These are phyloP conservation scores for Drosophila phalerata DNA, from an alignment of 2,888 invertebrate genomes.

Conservation along the genomic window DNA sequence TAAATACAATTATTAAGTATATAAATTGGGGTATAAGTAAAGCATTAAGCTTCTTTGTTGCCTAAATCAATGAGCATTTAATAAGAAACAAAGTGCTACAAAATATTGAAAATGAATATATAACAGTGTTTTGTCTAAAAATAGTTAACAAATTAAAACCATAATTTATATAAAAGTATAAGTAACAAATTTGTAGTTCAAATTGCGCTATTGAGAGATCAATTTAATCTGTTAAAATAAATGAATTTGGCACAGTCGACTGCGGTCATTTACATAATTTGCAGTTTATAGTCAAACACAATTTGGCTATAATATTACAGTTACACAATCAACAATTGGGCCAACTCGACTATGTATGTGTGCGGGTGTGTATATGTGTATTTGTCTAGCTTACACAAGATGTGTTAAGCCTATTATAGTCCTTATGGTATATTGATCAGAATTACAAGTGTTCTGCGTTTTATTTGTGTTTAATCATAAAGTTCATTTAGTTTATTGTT, in stretches of 20 bases:
- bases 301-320: slow-evolving; percentile 29
- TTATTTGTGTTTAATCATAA: slow-evolving; percentile 47
- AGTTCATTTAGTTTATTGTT: slow-evolving; percentile 37
- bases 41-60: background rate
- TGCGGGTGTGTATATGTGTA: slow-evolving; percentile 9
- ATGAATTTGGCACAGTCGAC: slow-evolving; percentile 18
- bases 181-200: background rate
- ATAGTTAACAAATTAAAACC: background rate
- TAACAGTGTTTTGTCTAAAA: background rate
- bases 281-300: slow-evolving; percentile 49
- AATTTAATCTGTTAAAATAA: slow-evolving; percentile 20
- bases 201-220: background rate
- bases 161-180: background rate
- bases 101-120: background rate
- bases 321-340: slow-evolving; percentile 27
- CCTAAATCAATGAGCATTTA: slow-evolving; percentile 4
- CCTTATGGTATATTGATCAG: slow-evolving; percentile 50
- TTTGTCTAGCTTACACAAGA: slow-evolving; percentile 53
- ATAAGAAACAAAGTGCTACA: background rate
- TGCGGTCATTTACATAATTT: slow-evolving; percentile 53
- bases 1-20: background rate
- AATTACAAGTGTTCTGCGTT: slow-evolving; percentile 35
- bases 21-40: background rate
- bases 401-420: slow-evolving; percentile 54
- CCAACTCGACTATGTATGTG: slow-evolving; percentile 17